Conservation (phyloP, 2,797 vertebrate species). For the Cirrhinus mrigala region DNA sequence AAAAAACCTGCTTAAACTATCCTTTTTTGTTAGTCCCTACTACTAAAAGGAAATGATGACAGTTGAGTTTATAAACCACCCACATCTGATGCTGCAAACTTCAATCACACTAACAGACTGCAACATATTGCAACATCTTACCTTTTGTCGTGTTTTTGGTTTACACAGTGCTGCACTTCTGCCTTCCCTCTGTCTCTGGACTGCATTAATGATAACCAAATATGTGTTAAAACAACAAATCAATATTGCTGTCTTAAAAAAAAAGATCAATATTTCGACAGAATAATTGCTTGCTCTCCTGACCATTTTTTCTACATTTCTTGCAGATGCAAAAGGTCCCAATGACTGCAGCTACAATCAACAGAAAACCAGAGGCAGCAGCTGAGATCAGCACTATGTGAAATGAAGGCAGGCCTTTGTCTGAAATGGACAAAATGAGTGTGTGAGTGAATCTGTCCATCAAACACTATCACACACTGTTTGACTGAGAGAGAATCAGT, state of each 20-base stretch:
- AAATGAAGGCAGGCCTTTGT: not conserved
- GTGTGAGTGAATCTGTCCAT: not conserved
- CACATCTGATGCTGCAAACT: conserved; percentile 2
- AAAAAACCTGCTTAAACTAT: not conserved
- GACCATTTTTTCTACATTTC: not conserved
- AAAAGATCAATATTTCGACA: not conserved
- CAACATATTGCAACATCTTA: not conserved
- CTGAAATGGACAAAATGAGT: not conserved
- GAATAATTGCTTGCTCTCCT: not conserved
- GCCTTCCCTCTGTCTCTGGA: not conserved
- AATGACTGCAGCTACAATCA: not conserved
- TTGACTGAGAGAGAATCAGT: not conserved
- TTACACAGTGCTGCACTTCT: not conserved
- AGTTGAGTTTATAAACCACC: not conserved
- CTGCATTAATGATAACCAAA: not conserved
- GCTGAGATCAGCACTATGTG: not conserved
- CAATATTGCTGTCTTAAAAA: not conserved
- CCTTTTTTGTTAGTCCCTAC: not conserved
- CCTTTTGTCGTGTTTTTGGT: not conserved
- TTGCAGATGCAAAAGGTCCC: not conserved
- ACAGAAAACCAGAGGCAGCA: not conserved
- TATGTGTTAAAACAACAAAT: not conserved
- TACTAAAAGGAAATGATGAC: not conserved
- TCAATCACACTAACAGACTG: conserved; percentile 4
- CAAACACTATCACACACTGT: not conserved